Percentiles rank a stretch among this genome's conserved stretches.
phyloP scores from a whole-genome alignment of 1,140 invertebrate species.

The Trichogramma pretiosum region DNA sequence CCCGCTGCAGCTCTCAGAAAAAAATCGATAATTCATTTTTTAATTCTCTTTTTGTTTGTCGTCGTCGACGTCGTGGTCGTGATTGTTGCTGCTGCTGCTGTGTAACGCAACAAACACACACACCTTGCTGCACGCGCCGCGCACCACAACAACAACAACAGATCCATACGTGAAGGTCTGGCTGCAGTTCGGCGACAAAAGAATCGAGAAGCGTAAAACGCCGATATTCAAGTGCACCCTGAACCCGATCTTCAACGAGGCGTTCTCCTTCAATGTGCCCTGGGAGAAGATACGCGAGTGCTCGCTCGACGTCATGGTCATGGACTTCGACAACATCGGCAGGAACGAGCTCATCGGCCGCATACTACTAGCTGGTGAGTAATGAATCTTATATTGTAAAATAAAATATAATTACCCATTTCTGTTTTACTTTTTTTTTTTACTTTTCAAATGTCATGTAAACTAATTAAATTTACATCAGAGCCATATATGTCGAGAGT shows the following conservation, averaged over 20 bases:
- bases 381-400: too few relatives aligned
- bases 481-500: too few relatives aligned
- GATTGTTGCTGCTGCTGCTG: too few relatives aligned
- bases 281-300: slow-evolving; percentile 92
- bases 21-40: too few relatives aligned
- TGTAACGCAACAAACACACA: too few relatives aligned
- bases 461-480: too few relatives aligned
- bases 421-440: background rate
- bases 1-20: too few relatives aligned
- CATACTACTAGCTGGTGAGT: slow-evolving; percentile 74
- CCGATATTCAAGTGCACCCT: slow-evolving; percentile 88
- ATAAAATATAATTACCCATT: too few relatives aligned
- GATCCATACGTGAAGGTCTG: slow-evolving; percentile 96
- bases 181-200: slow-evolving; percentile 89
- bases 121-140: too few relatives aligned
- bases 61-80: too few relatives aligned
- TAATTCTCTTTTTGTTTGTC: slow-evolving; percentile 7
- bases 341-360: slow-evolving; percentile 85
- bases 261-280: slow-evolving; percentile 85
- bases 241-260: slow-evolving; percentile 88
- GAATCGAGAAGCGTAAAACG: slow-evolving; percentile 92
- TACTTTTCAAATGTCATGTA: too few relatives aligned
- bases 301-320: slow-evolving; percentile 84
- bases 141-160: slow-evolving; percentile 41
- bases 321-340: slow-evolving; percentile 92